Percentiles rank a stretch among this genome's conserved stretches.
Conservation (phyloP, 1,140 invertebrate genomes). For the Halictus rubicundus region DNA sequence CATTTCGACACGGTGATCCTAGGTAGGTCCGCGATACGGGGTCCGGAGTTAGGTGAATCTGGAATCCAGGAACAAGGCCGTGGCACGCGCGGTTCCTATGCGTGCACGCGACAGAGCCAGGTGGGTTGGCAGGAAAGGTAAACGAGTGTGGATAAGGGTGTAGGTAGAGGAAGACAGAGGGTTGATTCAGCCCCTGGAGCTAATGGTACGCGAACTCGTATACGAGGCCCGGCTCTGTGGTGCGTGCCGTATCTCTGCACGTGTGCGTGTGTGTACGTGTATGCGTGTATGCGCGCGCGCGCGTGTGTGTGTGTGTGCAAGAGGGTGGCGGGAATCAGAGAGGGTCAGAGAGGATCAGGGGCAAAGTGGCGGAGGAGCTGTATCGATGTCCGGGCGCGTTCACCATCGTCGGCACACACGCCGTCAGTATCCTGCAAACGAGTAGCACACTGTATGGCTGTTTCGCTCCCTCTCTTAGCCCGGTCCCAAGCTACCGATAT, state of each 20-base stretch:
- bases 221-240: constrained; percentile 3
- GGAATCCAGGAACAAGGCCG: too few species aligned
- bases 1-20: background rate
- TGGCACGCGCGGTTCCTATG: constrained; percentile 11
- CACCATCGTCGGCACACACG: constrained; percentile 60
- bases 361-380: constrained; percentile 63
- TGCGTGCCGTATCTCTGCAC: background rate
- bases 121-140: background rate
- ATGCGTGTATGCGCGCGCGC: constrained; percentile 20
- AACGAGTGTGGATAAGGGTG: constrained; percentile 8
- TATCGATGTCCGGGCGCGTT: constrained; percentile 68
- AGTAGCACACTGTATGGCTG: constrained; percentile 47
- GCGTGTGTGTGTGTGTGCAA: constrained; percentile 23
- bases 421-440: constrained; percentile 62
- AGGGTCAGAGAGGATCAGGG: constrained; percentile 60
- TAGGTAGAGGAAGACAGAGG: constrained; percentile 23
- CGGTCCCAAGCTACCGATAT: background rate
- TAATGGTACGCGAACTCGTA: constrained; percentile 45
- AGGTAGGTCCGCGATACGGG: background rate
- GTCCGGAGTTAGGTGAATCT: background rate
- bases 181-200: constrained; percentile 36
- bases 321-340: constrained; percentile 48
- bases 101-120: constrained; percentile 3
- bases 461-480: constrained; percentile 6
- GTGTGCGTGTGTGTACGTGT: too few species aligned